Evolutionary conservation across 2,888 invertebrate species (phyloP).

Genomic region (Plebejus argus): DNA sequence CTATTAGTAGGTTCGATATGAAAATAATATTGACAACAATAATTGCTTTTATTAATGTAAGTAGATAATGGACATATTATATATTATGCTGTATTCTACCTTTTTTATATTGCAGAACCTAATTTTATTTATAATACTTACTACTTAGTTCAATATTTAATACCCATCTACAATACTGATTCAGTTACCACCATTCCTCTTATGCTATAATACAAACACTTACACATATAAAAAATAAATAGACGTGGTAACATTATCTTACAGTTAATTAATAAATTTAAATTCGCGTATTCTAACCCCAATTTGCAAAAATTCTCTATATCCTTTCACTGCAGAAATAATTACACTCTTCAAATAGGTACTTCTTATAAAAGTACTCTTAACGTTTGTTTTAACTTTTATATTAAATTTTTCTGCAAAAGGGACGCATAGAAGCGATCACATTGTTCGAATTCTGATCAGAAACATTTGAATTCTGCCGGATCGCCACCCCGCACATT

Average conservation of each 20-base stretch:
- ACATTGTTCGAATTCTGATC: too few relatives aligned
- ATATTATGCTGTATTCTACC: background rate
- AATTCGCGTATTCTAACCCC: background rate
- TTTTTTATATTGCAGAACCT: background rate
- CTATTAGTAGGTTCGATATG: too few relatives aligned
- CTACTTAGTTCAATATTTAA: background rate
- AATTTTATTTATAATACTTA: background rate
- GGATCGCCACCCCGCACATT: too few relatives aligned
- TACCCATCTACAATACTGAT: conserved; percentile 19
- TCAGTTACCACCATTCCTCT: conserved; percentile 19
- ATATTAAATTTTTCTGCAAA: background rate
- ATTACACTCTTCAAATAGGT: background rate
- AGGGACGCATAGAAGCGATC: background rate
- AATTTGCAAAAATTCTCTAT: background rate
- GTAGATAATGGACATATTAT: background rate
- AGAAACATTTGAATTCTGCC: too few relatives aligned
- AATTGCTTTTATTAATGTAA: too few relatives aligned
- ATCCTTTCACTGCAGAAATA: background rate
- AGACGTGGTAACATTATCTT: conserved; percentile 13
- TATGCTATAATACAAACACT: conserved; percentile 7
- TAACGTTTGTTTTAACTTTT: too few relatives aligned
- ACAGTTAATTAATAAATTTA: too few relatives aligned
- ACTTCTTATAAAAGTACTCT: background rate
- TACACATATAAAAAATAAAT: conserved; percentile 24
- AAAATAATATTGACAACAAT: too few relatives aligned